phyloP scores from a whole-genome alignment of 2,113 vertebrate species.

The Protomyctophum bolini region DNA sequence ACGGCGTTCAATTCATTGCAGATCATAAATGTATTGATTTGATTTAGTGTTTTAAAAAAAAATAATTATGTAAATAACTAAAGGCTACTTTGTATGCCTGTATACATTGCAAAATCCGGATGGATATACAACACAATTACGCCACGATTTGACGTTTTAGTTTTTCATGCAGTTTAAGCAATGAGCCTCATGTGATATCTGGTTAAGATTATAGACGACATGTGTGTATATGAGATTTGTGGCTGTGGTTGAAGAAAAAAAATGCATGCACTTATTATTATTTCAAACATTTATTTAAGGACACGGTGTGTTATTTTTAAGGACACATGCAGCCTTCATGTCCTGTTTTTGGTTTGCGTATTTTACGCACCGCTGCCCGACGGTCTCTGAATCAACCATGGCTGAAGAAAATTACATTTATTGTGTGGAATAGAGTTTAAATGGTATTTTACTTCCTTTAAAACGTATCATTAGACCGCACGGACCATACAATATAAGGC shows the following conservation, averaged over 20 bases:
- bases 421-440: slow-evolving; percentile 88
- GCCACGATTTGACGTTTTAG: neutral
- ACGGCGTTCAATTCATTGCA: too few relatives aligned
- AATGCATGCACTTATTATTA: neutral
- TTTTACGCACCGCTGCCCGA: slow-evolving; percentile 63
- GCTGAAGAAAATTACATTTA: slow-evolving; percentile 79
- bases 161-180: neutral
- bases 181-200: neutral
- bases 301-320: neutral
- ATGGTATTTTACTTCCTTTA: slow-evolving; percentile 84
- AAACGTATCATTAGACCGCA: slow-evolving; percentile 77
- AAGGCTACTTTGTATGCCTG: too few relatives aligned
- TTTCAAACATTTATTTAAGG: neutral
- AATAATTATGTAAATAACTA: too few relatives aligned
- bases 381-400: slow-evolving; percentile 43
- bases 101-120: too few relatives aligned
- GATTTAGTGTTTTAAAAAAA: too few relatives aligned
- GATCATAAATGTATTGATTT: too few relatives aligned
- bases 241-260: neutral
- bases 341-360: slow-evolving; percentile 10
- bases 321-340: neutral
- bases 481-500: slow-evolving; percentile 67
- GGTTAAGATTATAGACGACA: too few relatives aligned
- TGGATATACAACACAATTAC: neutral
- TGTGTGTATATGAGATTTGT: neutral